These are phyloP conservation scores for Callosobruchus maculatus DNA, from an alignment of 2,888 invertebrate genomes.

Conservation along the genomic window DNA sequence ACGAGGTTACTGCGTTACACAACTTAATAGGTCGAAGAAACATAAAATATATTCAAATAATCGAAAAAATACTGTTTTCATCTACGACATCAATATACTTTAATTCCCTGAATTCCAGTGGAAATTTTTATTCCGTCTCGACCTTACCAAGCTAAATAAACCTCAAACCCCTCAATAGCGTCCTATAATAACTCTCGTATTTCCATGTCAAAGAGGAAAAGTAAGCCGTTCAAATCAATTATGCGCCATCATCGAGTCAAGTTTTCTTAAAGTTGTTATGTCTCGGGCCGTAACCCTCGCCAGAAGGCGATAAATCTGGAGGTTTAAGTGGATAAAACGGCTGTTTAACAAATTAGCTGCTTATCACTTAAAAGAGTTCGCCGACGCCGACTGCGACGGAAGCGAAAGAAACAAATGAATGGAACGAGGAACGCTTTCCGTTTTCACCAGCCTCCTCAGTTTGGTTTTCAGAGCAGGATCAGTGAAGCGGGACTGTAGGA, in stretches of 20 bases:
- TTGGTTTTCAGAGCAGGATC: background rate
- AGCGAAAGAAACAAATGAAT: background rate
- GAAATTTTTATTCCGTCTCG: background rate
- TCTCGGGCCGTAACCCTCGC: constrained; percentile 22
- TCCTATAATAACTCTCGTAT: constrained; percentile 5
- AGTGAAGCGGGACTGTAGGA: too few relatives aligned
- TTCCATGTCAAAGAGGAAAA: constrained; percentile 26
- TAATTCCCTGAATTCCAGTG: too few relatives aligned
- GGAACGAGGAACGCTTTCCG: background rate
- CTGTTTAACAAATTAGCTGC: constrained; percentile 48
- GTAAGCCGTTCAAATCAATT: constrained; percentile 32
- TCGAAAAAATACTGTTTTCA: too few relatives aligned
- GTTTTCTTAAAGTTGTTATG: constrained; percentile 36
- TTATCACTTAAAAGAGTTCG: constrained; percentile 47
- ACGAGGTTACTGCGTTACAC: too few relatives aligned
- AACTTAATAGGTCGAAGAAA: too few relatives aligned
- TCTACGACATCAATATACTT: too few relatives aligned
- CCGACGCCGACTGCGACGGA: constrained; percentile 19
- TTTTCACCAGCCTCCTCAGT: background rate
- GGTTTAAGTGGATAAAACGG: constrained; percentile 45
- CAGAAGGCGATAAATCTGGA: constrained; percentile 42
- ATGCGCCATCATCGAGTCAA: constrained; percentile 19
- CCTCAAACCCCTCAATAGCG: background rate
- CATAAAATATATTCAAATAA: too few relatives aligned
- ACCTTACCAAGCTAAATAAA: background rate